phyloP scores from a whole-genome alignment of 1,140 invertebrate species.

The Hyposmocoma kahamanoa region DNA sequence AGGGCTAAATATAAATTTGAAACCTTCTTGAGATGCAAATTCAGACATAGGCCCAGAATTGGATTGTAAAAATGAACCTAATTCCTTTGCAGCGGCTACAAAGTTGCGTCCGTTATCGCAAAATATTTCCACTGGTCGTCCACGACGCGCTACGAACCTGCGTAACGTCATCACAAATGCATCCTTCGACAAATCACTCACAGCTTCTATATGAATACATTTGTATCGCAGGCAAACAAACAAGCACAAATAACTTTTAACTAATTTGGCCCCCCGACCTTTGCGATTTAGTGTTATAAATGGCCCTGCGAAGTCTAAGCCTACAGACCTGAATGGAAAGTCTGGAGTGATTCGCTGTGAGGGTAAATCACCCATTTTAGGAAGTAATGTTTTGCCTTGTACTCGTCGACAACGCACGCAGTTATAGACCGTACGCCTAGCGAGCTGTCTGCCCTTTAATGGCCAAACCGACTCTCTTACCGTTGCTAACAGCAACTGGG shows the following conservation, averaged over 20 bases:
- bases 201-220: no score
- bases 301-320: neutral
- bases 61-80: neutral
- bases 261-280: no score
- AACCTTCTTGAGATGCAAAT: neutral
- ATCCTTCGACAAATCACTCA: no score
- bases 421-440: neutral
- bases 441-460: slow-evolving; percentile 1
- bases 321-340: neutral
- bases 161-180: no score
- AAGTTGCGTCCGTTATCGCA: neutral
- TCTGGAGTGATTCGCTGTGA: neutral
- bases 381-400: neutral
- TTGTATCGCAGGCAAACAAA: no score
- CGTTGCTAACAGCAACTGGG: slow-evolving; percentile 11
- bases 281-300: neutral
- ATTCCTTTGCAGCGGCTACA: neutral
- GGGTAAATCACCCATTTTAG: neutral
- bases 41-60: neutral
- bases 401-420: neutral
- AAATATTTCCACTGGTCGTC: neutral
- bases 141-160: slow-evolving; percentile 5
- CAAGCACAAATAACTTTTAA: no score
- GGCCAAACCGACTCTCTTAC: slow-evolving; percentile 11
- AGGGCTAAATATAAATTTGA: slow-evolving; percentile 22